Evolutionary conservation across 2,113 vertebrate species (phyloP), one percentile per base, ranked within the genome.

Genomic region (Sorex araneus): DNA sequence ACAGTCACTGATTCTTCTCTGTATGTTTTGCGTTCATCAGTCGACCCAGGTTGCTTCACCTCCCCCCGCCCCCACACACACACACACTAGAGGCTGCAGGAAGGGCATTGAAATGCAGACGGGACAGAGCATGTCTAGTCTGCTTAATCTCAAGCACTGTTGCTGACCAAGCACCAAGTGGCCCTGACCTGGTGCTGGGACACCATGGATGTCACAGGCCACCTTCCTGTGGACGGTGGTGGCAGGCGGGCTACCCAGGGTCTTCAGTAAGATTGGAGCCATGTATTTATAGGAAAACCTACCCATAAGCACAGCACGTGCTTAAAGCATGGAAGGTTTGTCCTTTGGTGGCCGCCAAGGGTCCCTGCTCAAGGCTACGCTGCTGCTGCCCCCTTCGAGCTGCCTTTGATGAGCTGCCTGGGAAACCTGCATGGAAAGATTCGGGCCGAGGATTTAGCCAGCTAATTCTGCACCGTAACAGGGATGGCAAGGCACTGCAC

Each of bases 401-500:
- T 43, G 74, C 78, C 32, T 60, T 76, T 81, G 43, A 30, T 6
- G 18, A 57, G 6, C 32, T 43, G 74, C 78, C 32, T 60, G 34
- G 75, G 79, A 85, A 90, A 94, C 45, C 13, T 16, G n/a, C 73
- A 92, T 78, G 54, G 54, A 54, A 45, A 79, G 36, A 76, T 9
- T 9, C 57, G 34, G 40, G 36, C 74, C 77, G 40, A 74, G 10
- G 11, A 69, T 89, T 74, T 40, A 73, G 64, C 4, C 10, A n/a
- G 50, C 69, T 66, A 60, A 84, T 50, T 54, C 25, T n/a, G 67
- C 10, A 86, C 36, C 32, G 67, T 89, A 67, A 84, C 19, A 19
- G 13, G n/a, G 89, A 34, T 28, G 63, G 45, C 70, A 89, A 89
- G 36, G 36, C 63, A 86, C 57, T 92, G 87, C 66, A 89, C 57